Percentiles rank a stretch among this genome's conserved stretches.
Evolutionary conservation across 1,140 invertebrate genomes (phyloP).

Genomic region (Drosophila repleta): DNA sequence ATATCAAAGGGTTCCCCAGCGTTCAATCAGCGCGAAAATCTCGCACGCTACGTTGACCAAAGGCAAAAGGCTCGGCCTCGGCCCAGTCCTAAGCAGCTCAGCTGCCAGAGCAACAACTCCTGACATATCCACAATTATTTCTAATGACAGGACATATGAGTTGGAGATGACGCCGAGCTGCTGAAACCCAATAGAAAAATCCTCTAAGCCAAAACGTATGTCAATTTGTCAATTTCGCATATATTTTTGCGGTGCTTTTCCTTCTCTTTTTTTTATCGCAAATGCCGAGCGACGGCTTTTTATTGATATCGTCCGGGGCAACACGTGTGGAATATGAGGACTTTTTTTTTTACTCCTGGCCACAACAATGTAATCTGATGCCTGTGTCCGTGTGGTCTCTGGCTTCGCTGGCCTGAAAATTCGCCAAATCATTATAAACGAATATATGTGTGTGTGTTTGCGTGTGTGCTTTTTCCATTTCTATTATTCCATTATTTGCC

Average conservation of each 20-base stretch:
- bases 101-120: conserved; percentile 35
- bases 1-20: conserved; percentile 49
- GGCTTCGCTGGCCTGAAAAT: conserved; percentile 35
- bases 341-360: conserved; percentile 36
- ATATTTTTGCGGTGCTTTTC: conserved; percentile 57
- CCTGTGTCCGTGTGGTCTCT: conserved; percentile 54
- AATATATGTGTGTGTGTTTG: conserved; percentile 15
- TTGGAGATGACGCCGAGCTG: conserved; percentile 4
- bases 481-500: conserved; percentile 54
- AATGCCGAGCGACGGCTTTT: conserved; percentile 63
- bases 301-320: conserved; percentile 79
- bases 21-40: conserved; percentile 63
- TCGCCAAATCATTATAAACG: conserved; percentile 76
- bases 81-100: conserved; percentile 52
- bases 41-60: conserved; percentile 55
- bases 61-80: conserved; percentile 12
- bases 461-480: conserved; percentile 49
- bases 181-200: neutral
- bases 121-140: conserved; percentile 67
- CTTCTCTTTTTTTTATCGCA: conserved; percentile 49
- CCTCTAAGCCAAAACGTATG: conserved; percentile 72
- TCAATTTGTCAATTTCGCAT: conserved; percentile 80
- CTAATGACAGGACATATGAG: conserved; percentile 74
- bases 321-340: conserved; percentile 58
- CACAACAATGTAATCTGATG: conserved; percentile 82